Evolutionary conservation across 2,797 vertebrate genomes (phyloP).

Genomic region (Taeniopygia guttata): DNA sequence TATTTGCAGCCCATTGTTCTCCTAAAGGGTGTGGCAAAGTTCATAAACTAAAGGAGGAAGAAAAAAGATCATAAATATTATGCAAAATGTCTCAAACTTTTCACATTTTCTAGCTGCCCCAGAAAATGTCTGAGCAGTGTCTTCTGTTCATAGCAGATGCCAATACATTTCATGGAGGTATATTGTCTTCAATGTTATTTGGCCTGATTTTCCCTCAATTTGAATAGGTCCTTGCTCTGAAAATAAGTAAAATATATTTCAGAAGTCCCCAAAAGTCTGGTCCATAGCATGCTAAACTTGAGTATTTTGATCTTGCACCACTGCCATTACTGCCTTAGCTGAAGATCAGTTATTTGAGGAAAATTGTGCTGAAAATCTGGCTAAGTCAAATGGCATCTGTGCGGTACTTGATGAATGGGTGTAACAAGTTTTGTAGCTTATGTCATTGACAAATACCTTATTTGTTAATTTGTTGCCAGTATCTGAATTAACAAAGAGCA

Average conservation of each 20-base stretch:
- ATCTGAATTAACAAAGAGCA: not conserved
- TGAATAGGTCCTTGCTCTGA: not conserved
- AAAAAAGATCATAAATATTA: not conserved
- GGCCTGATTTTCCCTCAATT: not conserved
- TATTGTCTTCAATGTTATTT: not conserved
- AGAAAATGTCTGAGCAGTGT: not conserved
- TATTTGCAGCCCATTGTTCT: slow-evolving; percentile 43
- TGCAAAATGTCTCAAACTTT: not conserved
- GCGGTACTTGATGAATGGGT: not conserved
- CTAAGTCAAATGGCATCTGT: not conserved
- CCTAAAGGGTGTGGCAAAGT: slow-evolving; percentile 39
- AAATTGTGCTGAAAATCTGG: not conserved
- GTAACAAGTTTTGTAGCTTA: not conserved
- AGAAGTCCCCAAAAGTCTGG: not conserved
- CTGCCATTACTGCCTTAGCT: not conserved
- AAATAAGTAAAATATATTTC: not conserved
- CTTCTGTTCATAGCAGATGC: not conserved
- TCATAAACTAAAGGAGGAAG: slow-evolving; percentile 40
- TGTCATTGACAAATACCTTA: not conserved
- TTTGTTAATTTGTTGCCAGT: not conserved
- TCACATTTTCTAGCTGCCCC: not conserved
- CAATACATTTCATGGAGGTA: not conserved
- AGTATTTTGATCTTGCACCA: not conserved
- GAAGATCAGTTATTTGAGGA: not conserved
- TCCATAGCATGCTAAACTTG: not conserved